Evolutionary conservation across 2,797 vertebrate species (phyloP).

Genomic region (Poecilia velifera): DNA sequence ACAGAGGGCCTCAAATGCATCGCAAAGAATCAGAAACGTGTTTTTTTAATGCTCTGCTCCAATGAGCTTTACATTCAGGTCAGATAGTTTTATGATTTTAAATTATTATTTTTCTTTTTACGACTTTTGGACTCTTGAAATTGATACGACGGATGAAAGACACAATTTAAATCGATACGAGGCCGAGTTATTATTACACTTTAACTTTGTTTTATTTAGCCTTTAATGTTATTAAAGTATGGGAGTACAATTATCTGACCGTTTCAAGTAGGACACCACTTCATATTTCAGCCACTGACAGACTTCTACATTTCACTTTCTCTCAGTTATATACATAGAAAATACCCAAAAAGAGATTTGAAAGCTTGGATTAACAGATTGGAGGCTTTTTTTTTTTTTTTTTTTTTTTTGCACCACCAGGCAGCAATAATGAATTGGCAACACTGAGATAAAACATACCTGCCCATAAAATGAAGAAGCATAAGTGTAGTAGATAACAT

Average conservation of each 20-base stretch:
- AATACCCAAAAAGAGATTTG: too few relatives aligned
- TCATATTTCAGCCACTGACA: background rate
- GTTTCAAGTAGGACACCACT: conserved; percentile 5
- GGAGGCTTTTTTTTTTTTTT: conserved; percentile 2
- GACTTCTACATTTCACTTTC: background rate
- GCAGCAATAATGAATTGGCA: background rate
- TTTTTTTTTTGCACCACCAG: background rate
- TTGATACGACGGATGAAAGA: conserved; percentile 7
- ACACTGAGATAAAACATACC: background rate
- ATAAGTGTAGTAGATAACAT: background rate
- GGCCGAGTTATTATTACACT: background rate
- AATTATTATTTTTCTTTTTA: conserved; percentile 14
- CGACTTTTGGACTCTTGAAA: conserved; percentile 15
- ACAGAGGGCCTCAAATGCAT: conserved; percentile 32
- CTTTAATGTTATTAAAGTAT: conserved; percentile 49
- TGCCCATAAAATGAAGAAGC: background rate
- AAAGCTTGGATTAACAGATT: too few relatives aligned
- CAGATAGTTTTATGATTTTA: conserved; percentile 35
- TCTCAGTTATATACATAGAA: background rate
- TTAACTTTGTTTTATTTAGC: background rate
- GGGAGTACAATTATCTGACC: background rate
- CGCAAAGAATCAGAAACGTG: background rate
- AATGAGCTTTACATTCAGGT: conserved; percentile 22
- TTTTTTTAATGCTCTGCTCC: background rate
- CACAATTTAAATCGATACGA: conserved; percentile 3